These are phyloP conservation scores for Mellivora capensis DNA, from an alignment of 2,113 vertebrate genomes.

Conservation along the genomic window DNA sequence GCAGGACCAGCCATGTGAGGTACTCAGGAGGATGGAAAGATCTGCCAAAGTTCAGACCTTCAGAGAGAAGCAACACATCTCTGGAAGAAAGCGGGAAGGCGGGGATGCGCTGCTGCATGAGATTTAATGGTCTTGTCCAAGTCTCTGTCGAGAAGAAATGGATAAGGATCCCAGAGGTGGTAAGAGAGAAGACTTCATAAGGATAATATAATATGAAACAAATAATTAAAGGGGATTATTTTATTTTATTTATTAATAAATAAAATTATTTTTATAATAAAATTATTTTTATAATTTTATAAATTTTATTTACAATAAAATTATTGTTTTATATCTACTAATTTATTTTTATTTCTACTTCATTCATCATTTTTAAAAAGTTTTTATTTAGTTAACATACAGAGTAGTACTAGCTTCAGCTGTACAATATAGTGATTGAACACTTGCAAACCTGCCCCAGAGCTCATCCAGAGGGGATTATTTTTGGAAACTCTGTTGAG, in stretches of 20 bases:
- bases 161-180: background rate
- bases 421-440: background rate
- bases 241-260: background rate
- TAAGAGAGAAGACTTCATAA: background rate
- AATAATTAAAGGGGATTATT: background rate
- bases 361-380: background rate
- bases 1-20: background rate
- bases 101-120: fast-evolving
- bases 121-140: too few species aligned
- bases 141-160: background rate
- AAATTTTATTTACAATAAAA: too few species aligned
- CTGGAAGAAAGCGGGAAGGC: background rate
- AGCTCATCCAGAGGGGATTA: background rate
- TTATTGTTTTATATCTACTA: background rate
- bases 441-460: too few species aligned
- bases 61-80: background rate
- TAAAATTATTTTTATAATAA: too few species aligned
- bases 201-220: background rate
- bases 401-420: background rate
- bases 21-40: background rate
- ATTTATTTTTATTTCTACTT: background rate
- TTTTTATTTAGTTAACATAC: background rate
- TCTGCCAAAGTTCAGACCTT: background rate
- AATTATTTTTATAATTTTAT: too few species aligned
- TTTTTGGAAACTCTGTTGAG: background rate